phyloP scores from a whole-genome alignment of 2,113 vertebrate genomes.

The Oreochromis spilurus region DNA sequence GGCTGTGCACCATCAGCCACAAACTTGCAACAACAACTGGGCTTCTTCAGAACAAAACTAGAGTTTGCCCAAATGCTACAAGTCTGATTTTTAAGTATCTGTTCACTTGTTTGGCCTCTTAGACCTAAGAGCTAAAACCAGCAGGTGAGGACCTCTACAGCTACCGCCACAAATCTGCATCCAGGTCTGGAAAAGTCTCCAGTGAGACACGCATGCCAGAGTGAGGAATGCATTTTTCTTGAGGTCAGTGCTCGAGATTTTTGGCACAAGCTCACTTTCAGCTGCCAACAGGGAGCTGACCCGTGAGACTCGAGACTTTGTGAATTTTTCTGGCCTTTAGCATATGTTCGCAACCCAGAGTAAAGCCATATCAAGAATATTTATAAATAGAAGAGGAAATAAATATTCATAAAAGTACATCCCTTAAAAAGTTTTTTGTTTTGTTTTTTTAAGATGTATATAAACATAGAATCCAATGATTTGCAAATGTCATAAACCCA shows the following conservation, averaged over 20 bases:
- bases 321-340: neutral
- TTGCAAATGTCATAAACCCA: neutral
- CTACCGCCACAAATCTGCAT: neutral
- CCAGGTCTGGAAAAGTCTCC: neutral
- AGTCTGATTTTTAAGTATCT: neutral
- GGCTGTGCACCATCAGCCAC: conserved; percentile 6
- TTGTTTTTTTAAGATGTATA: neutral
- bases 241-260: conserved; percentile 31
- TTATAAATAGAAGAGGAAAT: neutral
- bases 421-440: neutral
- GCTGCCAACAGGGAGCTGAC: conserved; percentile 23
- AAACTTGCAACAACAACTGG: neutral
- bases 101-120: neutral
- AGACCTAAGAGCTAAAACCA: neutral
- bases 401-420: neutral
- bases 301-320: neutral
- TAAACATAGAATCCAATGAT: neutral
- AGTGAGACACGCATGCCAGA: neutral
- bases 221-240: conserved; percentile 4
- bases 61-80: neutral
- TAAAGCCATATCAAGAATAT: neutral
- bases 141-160: neutral
- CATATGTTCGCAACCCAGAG: neutral
- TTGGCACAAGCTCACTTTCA: neutral
- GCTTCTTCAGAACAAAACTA: neutral